Percentiles rank a stretch among this genome's conserved stretches.
Conservation (phyloP, 2,113 vertebrate genomes). For the Gopherus evgoodei region DNA sequence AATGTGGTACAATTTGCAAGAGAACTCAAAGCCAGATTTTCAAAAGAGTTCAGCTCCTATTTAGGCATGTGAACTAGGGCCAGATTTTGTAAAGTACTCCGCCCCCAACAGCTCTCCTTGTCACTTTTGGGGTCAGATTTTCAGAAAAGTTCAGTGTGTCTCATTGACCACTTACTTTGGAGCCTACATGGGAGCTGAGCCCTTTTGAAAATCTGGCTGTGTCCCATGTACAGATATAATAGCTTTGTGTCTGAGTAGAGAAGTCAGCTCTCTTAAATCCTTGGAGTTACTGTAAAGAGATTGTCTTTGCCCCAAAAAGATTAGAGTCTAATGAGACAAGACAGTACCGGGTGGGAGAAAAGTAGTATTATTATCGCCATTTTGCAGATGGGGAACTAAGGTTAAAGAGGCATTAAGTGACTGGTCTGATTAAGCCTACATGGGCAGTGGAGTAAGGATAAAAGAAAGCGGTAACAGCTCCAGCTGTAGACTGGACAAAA, state of each 20-base stretch:
- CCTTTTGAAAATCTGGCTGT: not conserved
- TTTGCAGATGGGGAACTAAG: not conserved
- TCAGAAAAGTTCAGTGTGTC: not conserved
- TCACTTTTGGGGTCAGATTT: not conserved
- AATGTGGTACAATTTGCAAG: not conserved
- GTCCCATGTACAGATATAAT: not conserved
- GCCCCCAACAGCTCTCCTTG: not conserved
- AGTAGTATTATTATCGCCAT: fast-evolving
- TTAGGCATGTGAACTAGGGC: not conserved
- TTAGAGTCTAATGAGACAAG: not conserved
- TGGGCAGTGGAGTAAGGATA: not conserved
- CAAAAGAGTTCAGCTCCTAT: not conserved
- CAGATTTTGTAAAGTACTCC: not conserved
- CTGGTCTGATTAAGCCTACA: not conserved
- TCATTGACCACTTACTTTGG: not conserved
- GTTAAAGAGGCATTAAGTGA: not conserved
- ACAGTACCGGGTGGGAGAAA: not conserved
- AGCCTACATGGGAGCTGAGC: not conserved
- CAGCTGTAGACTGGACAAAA: not conserved
- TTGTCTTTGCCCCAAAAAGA: not conserved
- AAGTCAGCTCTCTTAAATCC: not conserved
- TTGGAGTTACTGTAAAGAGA: not conserved
- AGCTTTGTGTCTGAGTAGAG: not conserved
- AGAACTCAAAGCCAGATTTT: not conserved
- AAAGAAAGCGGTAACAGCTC: not conserved